phyloP scores from a whole-genome alignment of 2,113 vertebrate genomes.

The Typhlomys cinereus region DNA sequence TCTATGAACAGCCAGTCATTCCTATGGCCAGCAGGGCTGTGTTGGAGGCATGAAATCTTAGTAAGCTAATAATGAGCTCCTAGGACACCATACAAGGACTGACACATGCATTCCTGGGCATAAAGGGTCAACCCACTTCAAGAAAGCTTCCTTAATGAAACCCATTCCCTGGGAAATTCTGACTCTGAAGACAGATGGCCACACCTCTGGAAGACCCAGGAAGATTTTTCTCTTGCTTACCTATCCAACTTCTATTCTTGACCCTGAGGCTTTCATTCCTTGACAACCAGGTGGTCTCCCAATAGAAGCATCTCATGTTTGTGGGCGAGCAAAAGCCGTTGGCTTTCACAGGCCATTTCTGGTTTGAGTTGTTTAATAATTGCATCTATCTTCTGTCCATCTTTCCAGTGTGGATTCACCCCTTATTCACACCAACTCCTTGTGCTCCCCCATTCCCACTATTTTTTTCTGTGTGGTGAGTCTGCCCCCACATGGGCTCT shows the following conservation, averaged over 20 bases:
- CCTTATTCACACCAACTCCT: neutral
- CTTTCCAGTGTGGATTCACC: neutral
- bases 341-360: neutral
- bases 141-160: neutral
- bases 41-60: neutral
- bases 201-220: neutral
- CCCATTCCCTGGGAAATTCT: slow-evolving; percentile 23
- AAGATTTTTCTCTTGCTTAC: neutral
- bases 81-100: neutral
- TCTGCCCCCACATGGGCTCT: neutral
- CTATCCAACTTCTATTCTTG: neutral
- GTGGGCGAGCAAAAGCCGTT: neutral
- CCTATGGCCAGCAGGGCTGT: neutral
- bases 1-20: neutral
- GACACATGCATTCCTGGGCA: neutral
- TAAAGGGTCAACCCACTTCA: neutral
- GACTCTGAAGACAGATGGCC: neutral
- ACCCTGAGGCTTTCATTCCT: neutral
- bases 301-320: neutral
- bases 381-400: neutral
- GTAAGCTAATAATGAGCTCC: neutral
- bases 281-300: neutral
- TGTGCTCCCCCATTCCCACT: neutral
- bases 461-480: neutral
- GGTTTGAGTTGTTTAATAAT: neutral